These are phyloP conservation scores for Platycercus adscitus DNA, from an alignment of 2,113 vertebrate species.

Conservation along the genomic window DNA sequence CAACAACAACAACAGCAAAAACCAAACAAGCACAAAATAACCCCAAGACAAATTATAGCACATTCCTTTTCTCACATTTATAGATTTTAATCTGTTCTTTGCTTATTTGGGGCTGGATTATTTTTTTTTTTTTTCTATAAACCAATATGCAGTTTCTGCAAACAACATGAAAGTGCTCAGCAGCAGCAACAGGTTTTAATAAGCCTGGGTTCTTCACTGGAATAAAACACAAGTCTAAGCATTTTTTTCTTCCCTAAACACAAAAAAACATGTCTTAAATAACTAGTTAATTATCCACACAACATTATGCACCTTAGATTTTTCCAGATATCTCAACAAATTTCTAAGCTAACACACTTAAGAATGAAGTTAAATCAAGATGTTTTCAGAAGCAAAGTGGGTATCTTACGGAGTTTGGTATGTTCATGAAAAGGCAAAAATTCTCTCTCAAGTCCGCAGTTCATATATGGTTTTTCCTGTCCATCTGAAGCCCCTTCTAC, in stretches of 20 bases:
- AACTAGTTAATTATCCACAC: neutral
- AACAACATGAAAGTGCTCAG: neutral
- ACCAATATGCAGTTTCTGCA: neutral
- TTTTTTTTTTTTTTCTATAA: neutral
- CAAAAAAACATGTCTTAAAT: neutral
- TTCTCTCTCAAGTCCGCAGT: neutral
- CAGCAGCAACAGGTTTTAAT: neutral
- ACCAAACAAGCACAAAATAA: fast-evolving
- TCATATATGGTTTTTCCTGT: neutral
- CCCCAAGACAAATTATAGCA: neutral
- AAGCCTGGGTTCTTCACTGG: neutral
- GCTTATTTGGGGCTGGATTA: neutral
- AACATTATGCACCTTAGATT: neutral
- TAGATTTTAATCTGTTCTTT: neutral
- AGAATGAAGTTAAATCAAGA: neutral
- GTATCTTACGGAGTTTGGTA: neutral
- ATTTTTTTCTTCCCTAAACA: neutral
- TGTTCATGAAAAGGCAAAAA: neutral
- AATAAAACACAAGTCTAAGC: neutral
- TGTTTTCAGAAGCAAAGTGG: neutral
- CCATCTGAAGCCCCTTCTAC: neutral
- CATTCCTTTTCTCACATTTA: neutral
- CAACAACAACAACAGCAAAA: neutral
- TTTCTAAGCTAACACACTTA: neutral
- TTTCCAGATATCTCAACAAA: neutral